A percentile compares a stretch with the other conserved stretches of the same genome.
Conservation (phyloP, 2,113 vertebrate genomes). For the Camelus bactrianus region DNA sequence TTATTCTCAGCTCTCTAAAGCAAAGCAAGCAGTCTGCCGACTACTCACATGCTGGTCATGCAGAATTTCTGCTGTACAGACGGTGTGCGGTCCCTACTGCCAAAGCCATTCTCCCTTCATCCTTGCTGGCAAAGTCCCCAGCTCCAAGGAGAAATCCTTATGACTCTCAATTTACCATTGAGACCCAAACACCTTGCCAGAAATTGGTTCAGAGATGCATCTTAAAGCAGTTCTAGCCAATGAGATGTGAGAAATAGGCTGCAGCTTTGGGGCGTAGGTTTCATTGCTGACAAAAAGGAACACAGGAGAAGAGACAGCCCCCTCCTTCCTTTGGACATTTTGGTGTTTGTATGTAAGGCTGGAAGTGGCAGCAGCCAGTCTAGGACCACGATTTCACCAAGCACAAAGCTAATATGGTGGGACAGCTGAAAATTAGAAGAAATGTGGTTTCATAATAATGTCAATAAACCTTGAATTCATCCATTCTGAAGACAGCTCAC, state of each 20-base stretch:
- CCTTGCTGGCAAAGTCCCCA: not conserved
- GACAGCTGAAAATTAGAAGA: not conserved
- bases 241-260: not conserved
- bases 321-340: not conserved
- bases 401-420: not conserved
- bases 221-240: not conserved
- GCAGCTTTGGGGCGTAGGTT: not conserved
- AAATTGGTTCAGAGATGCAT: not conserved
- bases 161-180: not conserved
- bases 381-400: not conserved
- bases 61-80: not conserved
- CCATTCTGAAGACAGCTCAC: not conserved
- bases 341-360: not conserved
- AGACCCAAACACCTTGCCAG: not conserved
- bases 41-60: not conserved
- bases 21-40: not conserved
- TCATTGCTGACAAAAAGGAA: not conserved
- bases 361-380: not conserved
- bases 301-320: not conserved
- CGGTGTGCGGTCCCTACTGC: rapidly evolving
- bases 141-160: not conserved
- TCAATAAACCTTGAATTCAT: not conserved
- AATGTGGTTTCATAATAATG: not conserved
- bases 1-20: not conserved
- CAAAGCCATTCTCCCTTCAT: not conserved